These are phyloP conservation scores for Acanthochromis polyacanthus DNA, from an alignment of 2,113 vertebrate species.

Conservation along the genomic window DNA sequence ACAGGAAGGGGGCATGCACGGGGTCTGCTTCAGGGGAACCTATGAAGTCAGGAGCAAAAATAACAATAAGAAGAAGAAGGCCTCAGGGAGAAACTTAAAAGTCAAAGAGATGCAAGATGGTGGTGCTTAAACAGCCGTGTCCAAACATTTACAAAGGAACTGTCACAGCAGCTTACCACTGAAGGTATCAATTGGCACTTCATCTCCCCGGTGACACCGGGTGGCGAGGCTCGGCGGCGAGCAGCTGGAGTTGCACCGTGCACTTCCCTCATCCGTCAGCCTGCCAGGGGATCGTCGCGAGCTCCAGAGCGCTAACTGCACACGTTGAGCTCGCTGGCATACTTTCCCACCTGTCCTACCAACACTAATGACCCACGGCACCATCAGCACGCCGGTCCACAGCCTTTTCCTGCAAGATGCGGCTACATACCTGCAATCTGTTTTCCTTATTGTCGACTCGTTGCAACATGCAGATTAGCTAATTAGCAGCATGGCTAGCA, in stretches of 20 bases:
- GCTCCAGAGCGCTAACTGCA: constrained; percentile 45
- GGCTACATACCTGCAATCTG: constrained; percentile 20
- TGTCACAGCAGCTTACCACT: constrained; percentile 67
- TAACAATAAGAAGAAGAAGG: neutral
- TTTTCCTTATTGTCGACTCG: constrained; percentile 28
- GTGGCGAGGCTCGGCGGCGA: constrained; percentile 16
- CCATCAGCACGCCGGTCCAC: constrained; percentile 28
- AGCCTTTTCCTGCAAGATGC: constrained; percentile 14
- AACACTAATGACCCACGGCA: constrained; percentile 50
- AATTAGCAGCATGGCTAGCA: constrained; percentile 45
- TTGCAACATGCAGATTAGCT: constrained; percentile 33
- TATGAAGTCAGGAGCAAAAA: constrained; percentile 4
- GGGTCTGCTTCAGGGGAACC: constrained; percentile 15
- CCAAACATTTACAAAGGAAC: constrained; percentile 72
- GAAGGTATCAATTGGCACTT: constrained; percentile 65
- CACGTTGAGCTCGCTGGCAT: constrained; percentile 17
- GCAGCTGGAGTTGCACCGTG: constrained; percentile 58
- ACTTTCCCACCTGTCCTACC: constrained; percentile 63
- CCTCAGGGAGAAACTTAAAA: constrained; percentile 43
- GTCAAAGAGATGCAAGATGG: constrained; percentile 54
- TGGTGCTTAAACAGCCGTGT: constrained; percentile 53
- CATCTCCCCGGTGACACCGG: constrained; percentile 39
- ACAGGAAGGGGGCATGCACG: neutral
- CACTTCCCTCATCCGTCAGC: constrained; percentile 45
- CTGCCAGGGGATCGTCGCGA: constrained; percentile 32